These are phyloP conservation scores for Drosophila triauraria DNA, from an alignment of 1,140 invertebrate genomes.

Conservation along the genomic window DNA sequence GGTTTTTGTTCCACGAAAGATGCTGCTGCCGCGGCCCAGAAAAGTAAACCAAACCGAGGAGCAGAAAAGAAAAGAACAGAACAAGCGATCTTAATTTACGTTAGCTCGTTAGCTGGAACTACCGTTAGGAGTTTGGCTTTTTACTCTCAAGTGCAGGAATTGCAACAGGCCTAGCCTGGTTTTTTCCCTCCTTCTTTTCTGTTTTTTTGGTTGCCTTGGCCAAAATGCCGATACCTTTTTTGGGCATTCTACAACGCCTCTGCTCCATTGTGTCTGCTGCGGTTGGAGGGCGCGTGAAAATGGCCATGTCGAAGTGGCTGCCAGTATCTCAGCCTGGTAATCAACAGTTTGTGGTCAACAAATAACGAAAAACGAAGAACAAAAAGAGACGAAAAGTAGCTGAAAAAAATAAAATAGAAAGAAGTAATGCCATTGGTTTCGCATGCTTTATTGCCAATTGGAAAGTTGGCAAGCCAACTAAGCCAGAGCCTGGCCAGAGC, in stretches of 20 bases:
- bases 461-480: conserved; percentile 71
- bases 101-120: conserved; percentile 81
- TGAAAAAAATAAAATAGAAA: conserved; percentile 26
- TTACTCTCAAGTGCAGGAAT: conserved; percentile 50
- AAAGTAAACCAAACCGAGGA: conserved; percentile 12
- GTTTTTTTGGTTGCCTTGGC: conserved; percentile 14
- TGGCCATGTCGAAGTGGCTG: conserved; percentile 52
- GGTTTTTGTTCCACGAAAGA: conserved; percentile 66
- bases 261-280: conserved; percentile 65
- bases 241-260: conserved; percentile 80
- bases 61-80: conserved; percentile 29
- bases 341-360: conserved; percentile 81
- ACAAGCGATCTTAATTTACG: conserved; percentile 83
- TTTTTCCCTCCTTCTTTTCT: conserved; percentile 10
- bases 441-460: conserved; percentile 83
- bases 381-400: conserved; percentile 3
- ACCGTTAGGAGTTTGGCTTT: conserved; percentile 67
- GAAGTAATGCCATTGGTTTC: conserved; percentile 73
- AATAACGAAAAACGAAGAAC: conserved; percentile 31
- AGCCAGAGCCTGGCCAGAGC: conserved; percentile 8
- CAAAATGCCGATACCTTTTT: conserved; percentile 70
- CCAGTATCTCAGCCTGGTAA: conserved; percentile 69
- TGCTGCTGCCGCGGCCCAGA: conserved; percentile 42
- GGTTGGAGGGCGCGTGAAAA: conserved; percentile 76
- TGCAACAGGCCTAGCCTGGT: conserved; percentile 43